Percentiles rank a stretch among this genome's conserved stretches.
Evolutionary conservation across 2,888 invertebrate genomes (phyloP).

Genomic region (Cenopis cana): DNA sequence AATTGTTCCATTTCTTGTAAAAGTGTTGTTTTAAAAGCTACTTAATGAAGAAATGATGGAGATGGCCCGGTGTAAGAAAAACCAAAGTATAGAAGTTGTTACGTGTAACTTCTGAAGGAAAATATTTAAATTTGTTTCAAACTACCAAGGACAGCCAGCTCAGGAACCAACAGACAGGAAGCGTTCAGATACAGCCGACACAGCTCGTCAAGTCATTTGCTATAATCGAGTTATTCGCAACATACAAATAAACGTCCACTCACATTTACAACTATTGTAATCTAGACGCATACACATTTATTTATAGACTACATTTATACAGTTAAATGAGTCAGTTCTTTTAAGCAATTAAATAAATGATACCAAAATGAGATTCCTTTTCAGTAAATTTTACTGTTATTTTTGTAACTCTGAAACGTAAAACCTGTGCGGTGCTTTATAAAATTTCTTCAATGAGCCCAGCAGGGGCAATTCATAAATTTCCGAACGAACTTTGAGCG

Average conservation of each 20-base stretch:
- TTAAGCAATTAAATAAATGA: conserved; percentile 38
- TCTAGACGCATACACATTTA: too few relatives aligned
- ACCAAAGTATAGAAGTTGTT: not conserved
- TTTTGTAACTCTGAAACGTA: not conserved
- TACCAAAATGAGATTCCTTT: conserved; percentile 11
- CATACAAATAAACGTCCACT: conserved; percentile 23
- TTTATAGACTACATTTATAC: conserved; percentile 34
- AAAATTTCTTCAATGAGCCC: too few relatives aligned
- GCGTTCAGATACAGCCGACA: not conserved
- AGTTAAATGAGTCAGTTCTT: conserved; percentile 21
- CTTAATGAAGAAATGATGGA: too few relatives aligned
- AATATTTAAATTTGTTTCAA: not conserved
- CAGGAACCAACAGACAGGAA: not conserved
- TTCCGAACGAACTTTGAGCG: not conserved
- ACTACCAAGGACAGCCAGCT: too few relatives aligned
- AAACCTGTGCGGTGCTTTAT: too few relatives aligned
- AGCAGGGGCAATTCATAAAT: too few relatives aligned
- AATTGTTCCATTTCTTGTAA: too few relatives aligned
- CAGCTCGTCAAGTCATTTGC: not conserved
- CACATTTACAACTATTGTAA: too few relatives aligned
- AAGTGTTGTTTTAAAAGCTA: too few relatives aligned
- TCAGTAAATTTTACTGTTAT: not conserved
- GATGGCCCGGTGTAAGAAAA: too few relatives aligned
- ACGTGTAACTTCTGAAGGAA: not conserved
- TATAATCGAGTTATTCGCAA: conserved; percentile 4